These are phyloP conservation scores for Pardalotus punctatus DNA, from an alignment of 2,113 vertebrate genomes.

Conservation along the genomic window DNA sequence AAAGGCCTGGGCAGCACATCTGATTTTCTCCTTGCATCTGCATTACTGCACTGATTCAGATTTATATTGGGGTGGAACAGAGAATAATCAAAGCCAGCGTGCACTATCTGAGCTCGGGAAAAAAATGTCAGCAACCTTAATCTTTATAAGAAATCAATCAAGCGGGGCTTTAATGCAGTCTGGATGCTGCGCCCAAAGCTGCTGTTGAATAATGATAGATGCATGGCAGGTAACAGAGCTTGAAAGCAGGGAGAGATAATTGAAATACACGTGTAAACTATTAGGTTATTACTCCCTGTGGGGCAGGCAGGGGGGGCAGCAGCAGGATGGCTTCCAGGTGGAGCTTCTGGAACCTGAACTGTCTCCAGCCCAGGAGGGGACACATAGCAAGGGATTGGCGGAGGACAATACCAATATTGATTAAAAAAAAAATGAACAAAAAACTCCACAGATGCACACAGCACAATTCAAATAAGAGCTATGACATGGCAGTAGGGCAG, in stretches of 20 bases:
- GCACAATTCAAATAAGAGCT: not conserved
- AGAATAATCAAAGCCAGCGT: not conserved
- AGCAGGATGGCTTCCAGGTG: constrained; percentile 36
- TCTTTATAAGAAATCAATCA: not conserved
- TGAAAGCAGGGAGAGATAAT: not conserved
- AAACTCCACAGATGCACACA: not conserved
- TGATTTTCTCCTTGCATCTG: constrained; percentile 14
- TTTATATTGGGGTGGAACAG: not conserved
- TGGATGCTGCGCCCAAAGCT: not conserved
- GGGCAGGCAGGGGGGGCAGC: not conserved
- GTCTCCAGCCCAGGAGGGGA: not conserved
- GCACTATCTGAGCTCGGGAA: not conserved
- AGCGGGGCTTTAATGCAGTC: not conserved
- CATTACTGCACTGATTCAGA: not conserved
- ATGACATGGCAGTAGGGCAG: not conserved
- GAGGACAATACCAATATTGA: not conserved
- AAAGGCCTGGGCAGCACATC: not conserved
- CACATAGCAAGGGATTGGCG: not conserved
- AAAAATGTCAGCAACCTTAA: constrained; percentile 1
- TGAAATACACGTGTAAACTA: constrained; percentile 34
- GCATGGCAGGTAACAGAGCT: not conserved
- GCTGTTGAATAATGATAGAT: not conserved
- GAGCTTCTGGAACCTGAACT: not conserved
- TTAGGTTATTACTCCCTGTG: not conserved
- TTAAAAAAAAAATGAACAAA: not conserved